These are phyloP conservation scores for Onychostoma macrolepis DNA, from an alignment of 2,113 vertebrate genomes.

Conservation along the genomic window DNA sequence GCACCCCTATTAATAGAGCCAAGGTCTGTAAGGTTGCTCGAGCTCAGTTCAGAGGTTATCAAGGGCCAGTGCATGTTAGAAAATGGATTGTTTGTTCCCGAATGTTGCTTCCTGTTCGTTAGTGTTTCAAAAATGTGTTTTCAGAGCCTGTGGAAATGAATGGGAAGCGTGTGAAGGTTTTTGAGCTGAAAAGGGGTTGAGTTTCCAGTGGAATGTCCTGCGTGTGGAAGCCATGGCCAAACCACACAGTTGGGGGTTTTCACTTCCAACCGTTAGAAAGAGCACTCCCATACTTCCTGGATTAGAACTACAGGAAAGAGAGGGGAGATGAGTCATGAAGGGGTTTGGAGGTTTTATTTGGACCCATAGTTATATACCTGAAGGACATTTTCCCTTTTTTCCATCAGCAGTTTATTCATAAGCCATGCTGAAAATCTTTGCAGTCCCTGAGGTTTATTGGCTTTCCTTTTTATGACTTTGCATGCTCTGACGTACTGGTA, in stretches of 20 bases:
- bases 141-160: conserved; percentile 4
- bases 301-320: neutral
- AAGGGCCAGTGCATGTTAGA: neutral
- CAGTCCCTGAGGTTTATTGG: neutral
- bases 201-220: conserved; percentile 27
- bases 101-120: neutral
- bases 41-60: neutral
- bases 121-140: neutral
- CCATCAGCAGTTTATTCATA: conserved; percentile 1
- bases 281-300: conserved; percentile 18
- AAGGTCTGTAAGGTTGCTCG: neutral
- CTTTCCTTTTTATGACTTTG: neutral
- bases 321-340: conserved; percentile 24
- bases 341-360: conserved; percentile 1
- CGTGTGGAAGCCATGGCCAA: neutral
- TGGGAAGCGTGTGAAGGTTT: conserved; percentile 17
- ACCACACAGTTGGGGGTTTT: conserved; percentile 24
- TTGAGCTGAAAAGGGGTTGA: neutral
- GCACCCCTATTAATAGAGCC: conserved; percentile 22
- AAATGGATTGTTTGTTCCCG: neutral
- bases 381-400: neutral
- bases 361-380: conserved; percentile 1
- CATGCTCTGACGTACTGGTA: neutral
- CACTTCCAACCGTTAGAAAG: conserved; percentile 18
- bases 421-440: neutral